These are phyloP conservation scores for Coleophora deauratella DNA, from an alignment of 2,888 invertebrate genomes.

Conservation along the genomic window DNA sequence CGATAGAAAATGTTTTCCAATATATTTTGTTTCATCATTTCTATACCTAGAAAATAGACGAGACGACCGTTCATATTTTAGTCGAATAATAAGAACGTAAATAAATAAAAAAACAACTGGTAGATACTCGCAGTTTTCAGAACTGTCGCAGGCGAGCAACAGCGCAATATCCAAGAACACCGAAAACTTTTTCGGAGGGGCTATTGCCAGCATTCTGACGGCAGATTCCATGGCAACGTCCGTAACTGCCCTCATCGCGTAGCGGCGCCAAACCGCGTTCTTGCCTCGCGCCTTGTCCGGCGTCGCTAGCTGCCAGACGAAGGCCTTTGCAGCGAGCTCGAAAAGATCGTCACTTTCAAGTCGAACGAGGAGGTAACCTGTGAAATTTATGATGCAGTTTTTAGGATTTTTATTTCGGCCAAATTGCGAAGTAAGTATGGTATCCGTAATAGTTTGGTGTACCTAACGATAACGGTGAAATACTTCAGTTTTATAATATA, in stretches of 20 bases:
- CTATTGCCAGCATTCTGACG: constrained; percentile 43
- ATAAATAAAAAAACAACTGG: too few relatives aligned
- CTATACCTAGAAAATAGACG: constrained; percentile 32
- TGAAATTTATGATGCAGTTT: not conserved
- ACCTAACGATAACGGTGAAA: too few relatives aligned
- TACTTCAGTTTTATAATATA: too few relatives aligned
- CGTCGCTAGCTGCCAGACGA: constrained; percentile 44
- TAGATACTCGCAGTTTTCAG: constrained; percentile 41
- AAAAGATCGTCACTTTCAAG: constrained; percentile 42
- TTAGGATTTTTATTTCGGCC: not conserved
- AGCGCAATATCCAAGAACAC: constrained; percentile 38
- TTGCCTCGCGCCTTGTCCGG: constrained; percentile 25
- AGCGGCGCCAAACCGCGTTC: constrained; percentile 18
- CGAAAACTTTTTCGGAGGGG: constrained; percentile 30
- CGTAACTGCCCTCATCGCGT: constrained; percentile 31
- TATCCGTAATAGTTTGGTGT: too few relatives aligned
- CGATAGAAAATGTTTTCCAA: constrained; percentile 55
- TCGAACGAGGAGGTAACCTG: constrained; percentile 46
- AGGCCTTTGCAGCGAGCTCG: constrained; percentile 31
- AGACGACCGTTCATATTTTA: too few relatives aligned
- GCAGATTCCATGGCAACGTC: constrained; percentile 31
- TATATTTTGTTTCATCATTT: constrained; percentile 48
- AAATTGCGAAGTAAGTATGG: too few relatives aligned
- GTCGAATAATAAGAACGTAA: too few relatives aligned
- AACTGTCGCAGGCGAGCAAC: constrained; percentile 37